Evolutionary conservation across 2,113 vertebrate genomes (phyloP), one percentile per base, ranked within the genome.

Genomic region (Ahaetulla prasina): DNA sequence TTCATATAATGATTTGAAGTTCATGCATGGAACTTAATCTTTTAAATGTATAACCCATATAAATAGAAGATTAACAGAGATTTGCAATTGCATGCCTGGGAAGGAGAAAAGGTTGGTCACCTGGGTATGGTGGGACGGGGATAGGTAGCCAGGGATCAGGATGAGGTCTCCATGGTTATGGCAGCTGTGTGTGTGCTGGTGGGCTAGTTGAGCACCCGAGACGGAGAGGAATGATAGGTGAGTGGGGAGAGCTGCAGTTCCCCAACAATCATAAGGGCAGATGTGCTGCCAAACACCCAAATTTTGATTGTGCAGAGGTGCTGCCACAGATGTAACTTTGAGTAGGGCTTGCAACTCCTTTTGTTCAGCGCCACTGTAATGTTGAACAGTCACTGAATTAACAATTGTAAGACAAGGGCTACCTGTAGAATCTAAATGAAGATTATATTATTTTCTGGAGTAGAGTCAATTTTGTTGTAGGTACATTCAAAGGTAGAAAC

Each of bases 1-100:
- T 25, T 87, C 90, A 94, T 84, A 92, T 90, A 92, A 52, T 89
- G 11, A 89, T 30, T 14, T 27, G 18, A 92, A 90, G 88, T 55
- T 5, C 6, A 87, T 60, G 2, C 18, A 0, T 84, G 1, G n/a
- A 90, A 0, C 8, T 85, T 8, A 92, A 20, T 22, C 16, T 68
- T 55, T 35, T 52, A 85, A 85, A 80, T 80, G 6, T 39, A 22
- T 80, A 80, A 80, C 8, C 3, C 35, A 80, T 80, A 39, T 80
- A 8, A 80, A 80, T 80, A 39, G 52, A 3, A 39, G 22, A 47
- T 4, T 92, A n/a, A 91, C 89, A 86, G 0, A 0, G 0, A 3
- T 9, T 23, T 91, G 11, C 11, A 88, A 27, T 14, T 30, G 50
- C 2, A 84, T 89, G 2, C n/a, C 18, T 84, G 25, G 25, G 45